A percentile compares a stretch with the other conserved stretches of the same genome.
Evolutionary conservation across 2,888 invertebrate genomes (phyloP).

Genomic region (Lepidocyrtoides sp.): DNA sequence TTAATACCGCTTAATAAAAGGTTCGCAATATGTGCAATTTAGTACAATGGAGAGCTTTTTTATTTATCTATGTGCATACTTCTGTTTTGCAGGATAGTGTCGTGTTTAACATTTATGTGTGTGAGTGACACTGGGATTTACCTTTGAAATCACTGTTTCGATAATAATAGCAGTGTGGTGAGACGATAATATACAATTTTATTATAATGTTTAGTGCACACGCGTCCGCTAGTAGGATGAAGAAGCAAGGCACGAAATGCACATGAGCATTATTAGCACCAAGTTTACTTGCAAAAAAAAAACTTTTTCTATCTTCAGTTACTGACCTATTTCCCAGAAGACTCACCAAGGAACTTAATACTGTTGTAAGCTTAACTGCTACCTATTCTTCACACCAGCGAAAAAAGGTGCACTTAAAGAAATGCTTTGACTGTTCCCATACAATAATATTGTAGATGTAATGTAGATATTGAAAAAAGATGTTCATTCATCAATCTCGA

Average conservation of each 20-base stretch:
- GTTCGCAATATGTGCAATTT: too few species aligned
- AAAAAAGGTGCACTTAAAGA: background rate
- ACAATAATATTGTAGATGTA: background rate
- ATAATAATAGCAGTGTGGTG: background rate
- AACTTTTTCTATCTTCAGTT: background rate
- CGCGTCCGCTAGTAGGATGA: background rate
- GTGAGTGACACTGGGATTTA: constrained; percentile 68
- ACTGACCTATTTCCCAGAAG: constrained; percentile 71
- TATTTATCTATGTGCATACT: background rate
- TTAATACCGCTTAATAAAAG: too few species aligned
- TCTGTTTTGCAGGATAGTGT: too few species aligned
- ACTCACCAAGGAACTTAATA: constrained; percentile 23
- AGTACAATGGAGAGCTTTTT: too few species aligned
- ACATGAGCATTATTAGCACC: background rate
- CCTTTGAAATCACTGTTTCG: constrained; percentile 25
- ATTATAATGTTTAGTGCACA: constrained; percentile 1
- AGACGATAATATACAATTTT: constrained; percentile 20
- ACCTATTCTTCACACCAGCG: background rate
- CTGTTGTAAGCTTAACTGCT: background rate
- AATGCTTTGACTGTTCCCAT: background rate
- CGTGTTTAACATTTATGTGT: constrained; percentile 43
- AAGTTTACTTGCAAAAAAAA: background rate
- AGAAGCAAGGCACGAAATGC: background rate
- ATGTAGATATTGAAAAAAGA: background rate
- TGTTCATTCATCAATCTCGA: too few species aligned